Conservation (phyloP, 2,888 invertebrate genomes). For the Sphecodes monilicornis region DNA sequence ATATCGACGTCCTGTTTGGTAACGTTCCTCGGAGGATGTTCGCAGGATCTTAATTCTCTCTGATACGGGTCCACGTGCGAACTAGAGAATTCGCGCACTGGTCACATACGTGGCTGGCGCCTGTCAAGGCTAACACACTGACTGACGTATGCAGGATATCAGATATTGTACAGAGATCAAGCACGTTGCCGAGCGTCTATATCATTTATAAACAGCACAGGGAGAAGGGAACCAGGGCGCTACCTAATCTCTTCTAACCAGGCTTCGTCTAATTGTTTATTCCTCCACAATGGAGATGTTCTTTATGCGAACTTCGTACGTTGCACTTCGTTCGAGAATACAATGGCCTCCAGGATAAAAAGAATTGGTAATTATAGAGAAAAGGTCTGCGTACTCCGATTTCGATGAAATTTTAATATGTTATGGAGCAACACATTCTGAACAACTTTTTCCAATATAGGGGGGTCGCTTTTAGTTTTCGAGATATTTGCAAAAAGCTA, state of each 20-base stretch:
- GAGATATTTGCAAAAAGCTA: too few species aligned
- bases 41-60: constrained; percentile 34
- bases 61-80: constrained; percentile 57
- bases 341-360: background rate
- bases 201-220: background rate
- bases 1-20: constrained; percentile 45
- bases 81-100: constrained; percentile 29
- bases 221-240: background rate
- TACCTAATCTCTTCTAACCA: too few species aligned
- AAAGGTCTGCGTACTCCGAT: too few species aligned
- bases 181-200: background rate
- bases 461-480: too few species aligned
- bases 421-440: too few species aligned
- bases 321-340: background rate
- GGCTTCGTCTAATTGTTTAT: background rate
- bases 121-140: constrained; percentile 76
- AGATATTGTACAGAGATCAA: background rate
- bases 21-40: constrained; percentile 20
- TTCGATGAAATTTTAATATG: too few species aligned
- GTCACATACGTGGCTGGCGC: constrained; percentile 72
- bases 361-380: too few species aligned
- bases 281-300: background rate
- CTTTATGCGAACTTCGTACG: too few species aligned
- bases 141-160: background rate
- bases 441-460: too few species aligned